Percentiles rank a stretch among this genome's conserved stretches.
These are phyloP conservation scores for Pseudobourletiella spinata DNA, from an alignment of 1,140 invertebrate species.

Conservation along the genomic window DNA sequence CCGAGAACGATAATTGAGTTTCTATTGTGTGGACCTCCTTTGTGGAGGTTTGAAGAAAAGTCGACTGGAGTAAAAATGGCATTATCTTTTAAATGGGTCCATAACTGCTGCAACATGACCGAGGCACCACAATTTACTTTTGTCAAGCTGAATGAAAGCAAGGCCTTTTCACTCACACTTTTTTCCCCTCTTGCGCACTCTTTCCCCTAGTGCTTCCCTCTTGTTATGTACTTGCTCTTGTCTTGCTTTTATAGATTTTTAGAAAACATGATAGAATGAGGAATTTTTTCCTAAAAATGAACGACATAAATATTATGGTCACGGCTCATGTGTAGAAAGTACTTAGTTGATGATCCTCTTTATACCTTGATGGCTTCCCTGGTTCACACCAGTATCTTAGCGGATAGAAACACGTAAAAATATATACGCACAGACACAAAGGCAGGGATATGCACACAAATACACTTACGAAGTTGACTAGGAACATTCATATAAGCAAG, in stretches of 20 bases:
- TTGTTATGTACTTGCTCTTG: too few relatives aligned
- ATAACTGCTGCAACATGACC: conserved; percentile 6
- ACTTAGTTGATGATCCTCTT: background rate
- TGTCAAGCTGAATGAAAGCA: conserved; percentile 5
- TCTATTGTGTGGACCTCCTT: background rate
- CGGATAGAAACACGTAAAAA: too few relatives aligned
- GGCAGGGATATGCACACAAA: too few relatives aligned
- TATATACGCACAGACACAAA: too few relatives aligned
- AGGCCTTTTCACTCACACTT: background rate
- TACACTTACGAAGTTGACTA: too few relatives aligned
- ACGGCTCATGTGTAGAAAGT: background rate
- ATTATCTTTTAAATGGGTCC: conserved; percentile 7
- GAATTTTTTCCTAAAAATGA: background rate
- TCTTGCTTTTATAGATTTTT: too few relatives aligned
- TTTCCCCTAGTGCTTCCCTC: background rate
- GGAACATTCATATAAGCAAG: too few relatives aligned
- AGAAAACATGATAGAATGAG: too few relatives aligned
- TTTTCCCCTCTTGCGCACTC: background rate
- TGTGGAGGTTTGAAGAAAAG: conserved; percentile 1
- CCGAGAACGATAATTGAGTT: background rate
- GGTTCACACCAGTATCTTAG: too few relatives aligned
- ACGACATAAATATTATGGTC: conserved; percentile 6
- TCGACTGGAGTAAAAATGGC: conserved; percentile 1
- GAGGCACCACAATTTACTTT: conserved; percentile 6
- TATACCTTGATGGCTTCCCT: too few relatives aligned